Evolutionary conservation across 2,888 invertebrate species (phyloP).

Genomic region (Saturnia japonica): DNA sequence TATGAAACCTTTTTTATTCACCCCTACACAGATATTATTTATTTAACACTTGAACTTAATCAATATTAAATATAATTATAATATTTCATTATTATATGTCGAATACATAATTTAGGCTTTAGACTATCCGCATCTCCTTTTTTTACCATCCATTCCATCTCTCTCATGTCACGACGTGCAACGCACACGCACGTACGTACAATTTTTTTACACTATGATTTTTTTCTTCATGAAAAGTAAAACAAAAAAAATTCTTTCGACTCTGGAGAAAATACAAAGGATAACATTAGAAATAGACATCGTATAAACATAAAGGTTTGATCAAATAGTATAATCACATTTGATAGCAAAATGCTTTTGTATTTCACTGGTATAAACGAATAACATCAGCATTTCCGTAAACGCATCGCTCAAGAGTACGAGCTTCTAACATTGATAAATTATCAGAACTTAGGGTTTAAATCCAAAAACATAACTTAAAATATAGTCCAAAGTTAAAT

Average conservation of each 20-base stretch:
- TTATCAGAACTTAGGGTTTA: slow-evolving; percentile 23
- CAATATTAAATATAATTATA: too few species aligned
- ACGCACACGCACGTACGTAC: too few species aligned
- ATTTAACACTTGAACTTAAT: neutral
- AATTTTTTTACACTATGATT: too few species aligned
- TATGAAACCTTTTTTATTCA: neutral
- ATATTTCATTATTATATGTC: too few species aligned
- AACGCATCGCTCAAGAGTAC: slow-evolving; percentile 18
- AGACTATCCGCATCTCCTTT: too few species aligned
- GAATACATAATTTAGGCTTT: too few species aligned
- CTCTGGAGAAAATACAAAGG: neutral
- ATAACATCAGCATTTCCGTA: neutral
- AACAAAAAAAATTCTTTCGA: too few species aligned
- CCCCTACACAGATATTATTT: neutral
- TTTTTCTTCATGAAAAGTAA: too few species aligned
- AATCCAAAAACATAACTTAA: slow-evolving; percentile 33
- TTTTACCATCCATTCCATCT: too few species aligned
- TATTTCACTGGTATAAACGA: neutral
- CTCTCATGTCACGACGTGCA: too few species aligned
- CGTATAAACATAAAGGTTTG: neutral
- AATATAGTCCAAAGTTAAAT: slow-evolving; percentile 42
- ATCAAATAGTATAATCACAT: neutral
- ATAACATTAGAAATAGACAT: neutral
- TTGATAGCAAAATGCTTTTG: neutral
- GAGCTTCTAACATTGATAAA: slow-evolving; percentile 12